Evolutionary conservation across 2,113 vertebrate species (phyloP).

Genomic region (Typhlomys cinereus): DNA sequence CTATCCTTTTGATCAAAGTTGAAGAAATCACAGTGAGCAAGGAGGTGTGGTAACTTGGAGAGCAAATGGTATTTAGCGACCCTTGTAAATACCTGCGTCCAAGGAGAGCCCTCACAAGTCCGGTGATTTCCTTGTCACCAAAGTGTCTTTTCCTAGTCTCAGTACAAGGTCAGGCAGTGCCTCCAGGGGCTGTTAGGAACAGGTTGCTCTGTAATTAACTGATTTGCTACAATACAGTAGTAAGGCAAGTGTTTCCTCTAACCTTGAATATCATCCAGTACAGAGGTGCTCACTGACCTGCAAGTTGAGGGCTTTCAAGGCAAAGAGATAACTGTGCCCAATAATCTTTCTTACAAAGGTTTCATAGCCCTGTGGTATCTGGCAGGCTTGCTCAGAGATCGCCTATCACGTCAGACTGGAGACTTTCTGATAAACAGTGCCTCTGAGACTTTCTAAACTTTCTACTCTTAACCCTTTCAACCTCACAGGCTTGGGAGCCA

Average conservation of each 20-base stretch:
- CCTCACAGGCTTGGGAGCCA: conserved; percentile 52
- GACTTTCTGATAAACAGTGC: conserved; percentile 70
- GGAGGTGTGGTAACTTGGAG: conserved; percentile 38
- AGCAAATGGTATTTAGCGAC: conserved; percentile 60
- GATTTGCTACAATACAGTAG: conserved; percentile 67
- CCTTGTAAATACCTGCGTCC: conserved; percentile 65
- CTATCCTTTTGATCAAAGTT: not conserved
- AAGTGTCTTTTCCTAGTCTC: conserved; percentile 68
- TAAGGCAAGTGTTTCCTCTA: conserved; percentile 67
- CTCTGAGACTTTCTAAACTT: conserved; percentile 66
- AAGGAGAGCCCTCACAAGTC: not conserved
- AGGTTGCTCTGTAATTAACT: conserved; percentile 76
- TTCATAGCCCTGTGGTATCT: conserved; percentile 59
- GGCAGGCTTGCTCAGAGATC: conserved; percentile 47
- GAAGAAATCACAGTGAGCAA: conserved; percentile 42
- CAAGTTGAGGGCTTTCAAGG: conserved; percentile 63
- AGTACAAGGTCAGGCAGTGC: conserved; percentile 72
- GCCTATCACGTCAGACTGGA: conserved; percentile 60
- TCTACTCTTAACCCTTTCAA: conserved; percentile 74
- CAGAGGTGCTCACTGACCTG: conserved; percentile 66
- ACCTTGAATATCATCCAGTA: conserved; percentile 66
- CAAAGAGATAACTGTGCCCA: conserved; percentile 70
- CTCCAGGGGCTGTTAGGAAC: conserved; percentile 66
- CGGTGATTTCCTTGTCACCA: conserved; percentile 63
- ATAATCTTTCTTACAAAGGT: conserved; percentile 60